A percentile compares a stretch with the other conserved stretches of the same genome.
These are phyloP conservation scores for Brenthis hecate DNA, from an alignment of 2,888 invertebrate species.

Conservation along the genomic window DNA sequence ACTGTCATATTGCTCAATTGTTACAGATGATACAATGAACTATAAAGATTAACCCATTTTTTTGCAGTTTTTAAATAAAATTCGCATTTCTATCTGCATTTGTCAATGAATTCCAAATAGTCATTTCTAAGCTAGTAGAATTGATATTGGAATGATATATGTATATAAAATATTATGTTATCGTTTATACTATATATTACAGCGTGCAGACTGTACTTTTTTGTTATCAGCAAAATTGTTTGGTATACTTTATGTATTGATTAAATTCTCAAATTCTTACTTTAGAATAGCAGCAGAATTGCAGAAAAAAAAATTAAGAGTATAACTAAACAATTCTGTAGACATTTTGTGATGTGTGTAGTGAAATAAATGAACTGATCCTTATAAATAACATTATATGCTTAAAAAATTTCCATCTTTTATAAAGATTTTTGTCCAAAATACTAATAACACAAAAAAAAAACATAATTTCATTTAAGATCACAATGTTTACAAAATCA, in stretches of 20 bases:
- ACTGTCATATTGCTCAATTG: no score
- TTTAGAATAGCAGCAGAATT: background rate
- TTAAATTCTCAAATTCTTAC: no score
- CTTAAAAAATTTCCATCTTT: constrained; percentile 13
- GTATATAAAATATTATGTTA: no score
- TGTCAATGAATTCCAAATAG: constrained; percentile 41
- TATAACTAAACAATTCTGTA: background rate
- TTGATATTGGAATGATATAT: constrained; percentile 42
- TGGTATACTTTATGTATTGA: no score
- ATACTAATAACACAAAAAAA: background rate
- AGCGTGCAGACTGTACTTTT: no score
- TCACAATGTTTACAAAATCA: constrained; percentile 17
- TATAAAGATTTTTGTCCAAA: constrained; percentile 16
- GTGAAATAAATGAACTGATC: background rate
- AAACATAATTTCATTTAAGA: constrained; percentile 23
- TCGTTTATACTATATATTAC: no score
- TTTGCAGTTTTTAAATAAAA: no score
- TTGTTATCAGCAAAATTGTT: no score
- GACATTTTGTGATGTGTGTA: constrained; percentile 1
- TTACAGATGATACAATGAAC: no score
- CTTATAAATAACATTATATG: background rate
- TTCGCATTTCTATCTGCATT: no score
- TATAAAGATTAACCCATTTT: no score
- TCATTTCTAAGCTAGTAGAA: constrained; percentile 53
- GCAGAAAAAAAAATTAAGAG: background rate